Evolutionary conservation across 2,797 vertebrate species (phyloP), one percentile per base, ranked within the genome.

Genomic region (Micropoecilia bifurca): DNA sequence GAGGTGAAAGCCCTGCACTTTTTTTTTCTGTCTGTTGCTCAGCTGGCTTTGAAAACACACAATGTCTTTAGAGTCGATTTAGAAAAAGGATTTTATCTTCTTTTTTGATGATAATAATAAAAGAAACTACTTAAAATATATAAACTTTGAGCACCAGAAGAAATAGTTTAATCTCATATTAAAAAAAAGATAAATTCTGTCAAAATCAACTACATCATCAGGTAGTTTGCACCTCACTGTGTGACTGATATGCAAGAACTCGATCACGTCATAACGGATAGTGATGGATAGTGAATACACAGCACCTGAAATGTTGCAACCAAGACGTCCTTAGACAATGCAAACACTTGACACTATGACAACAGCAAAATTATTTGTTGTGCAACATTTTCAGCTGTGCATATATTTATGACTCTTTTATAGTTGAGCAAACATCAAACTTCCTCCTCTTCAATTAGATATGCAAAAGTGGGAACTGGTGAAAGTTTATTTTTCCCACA

Each of bases 1-100:
- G 96, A 97, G 93, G 98, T 98, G 92, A 95, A 25, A 43, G 25
- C 20, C 20, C 43, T 50, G 3, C 45, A 8, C 55, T 30, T 48
- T 1, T 41, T 41, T 74, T 75, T 13, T 53, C 2, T 28, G 28
- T 14, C 28, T 45, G 13, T 73, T 71, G 36, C 28, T 20, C 7
- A 61, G 18, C 14, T 68, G 25, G 43, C 28, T 16, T 69, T 7
- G n/a, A 61, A 50, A 61, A 20, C 30, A 47, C 3, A 12, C 16
- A 18, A 46, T 57, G 3, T 22, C 12, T 36, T 45, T 14, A 69
- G 53, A 71, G 18, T 55, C 14, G 47, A 14, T 45, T 28, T 14
- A 41, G 43, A 28, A 71, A 45, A 45, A 71, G 25, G 4, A 28
- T 13, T 3, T 46, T 71, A 6, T 71, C 2, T 14, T 45, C 22